Evolutionary conservation across 1,140 invertebrate species (phyloP), one percentile per base, ranked within the genome.

Genomic region (Lordiphosa stackelbergi): DNA sequence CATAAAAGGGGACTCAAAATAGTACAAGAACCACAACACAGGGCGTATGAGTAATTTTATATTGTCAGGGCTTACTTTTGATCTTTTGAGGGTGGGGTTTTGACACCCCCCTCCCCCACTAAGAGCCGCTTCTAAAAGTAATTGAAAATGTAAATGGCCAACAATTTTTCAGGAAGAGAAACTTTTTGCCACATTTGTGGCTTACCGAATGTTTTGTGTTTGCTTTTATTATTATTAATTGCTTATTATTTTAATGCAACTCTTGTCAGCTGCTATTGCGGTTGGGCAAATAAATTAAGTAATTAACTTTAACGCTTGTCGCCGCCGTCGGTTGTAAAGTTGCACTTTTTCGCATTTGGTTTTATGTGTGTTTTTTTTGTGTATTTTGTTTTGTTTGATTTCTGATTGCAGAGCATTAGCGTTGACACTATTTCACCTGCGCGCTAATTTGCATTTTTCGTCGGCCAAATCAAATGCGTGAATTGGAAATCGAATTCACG

Each of bases 131-230:
- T 69, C 57, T 66, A 63, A 75, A 79, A 81, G 71, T 79, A 79
- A 79, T 79, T 81, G 75, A 71, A 79, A 79, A 81, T 79, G 75
- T 83, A 79, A 79, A 79, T 83, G 77, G 66, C 48, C 64, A 57
- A 70, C 53, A 72, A 34, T 5, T 46, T 34, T 34, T 34, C n/a
- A 46, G 43, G 43, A 46, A 31, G 22, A 34, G 43, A 37, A 49
- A 49, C 34, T 40, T 48, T n/a, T 62, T 55, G 53, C 13, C 7
- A 10, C 54, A 19, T 63, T 58, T 47, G 58, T 19, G 64, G 64
- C 22, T 40, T 43, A 38, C 37, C 34, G 56, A 70, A 57, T 70
- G 57, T 61, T 61, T 3, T 54, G 40, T 66, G 56, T 53, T 66
- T 61, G 56, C 53, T 71, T 77, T 66, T 61, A 69, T 66, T 72